Base-by-base conservation (phyloP, 2,888 invertebrate species). In the Cheilosia grossa region DNA sequence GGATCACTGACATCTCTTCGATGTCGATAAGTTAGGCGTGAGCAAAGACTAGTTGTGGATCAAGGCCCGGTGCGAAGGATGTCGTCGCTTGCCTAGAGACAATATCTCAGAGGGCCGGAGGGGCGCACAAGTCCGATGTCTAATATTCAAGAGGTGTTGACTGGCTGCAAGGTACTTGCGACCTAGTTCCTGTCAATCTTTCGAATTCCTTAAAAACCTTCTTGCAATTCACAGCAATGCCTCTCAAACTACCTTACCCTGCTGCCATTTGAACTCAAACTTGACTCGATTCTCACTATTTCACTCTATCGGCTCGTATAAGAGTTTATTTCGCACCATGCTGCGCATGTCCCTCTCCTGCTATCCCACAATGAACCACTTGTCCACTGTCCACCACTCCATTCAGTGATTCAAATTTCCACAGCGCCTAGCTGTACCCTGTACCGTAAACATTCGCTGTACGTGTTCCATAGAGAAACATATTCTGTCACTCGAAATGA, bases 401-500 rank as follows among this genome's bases (percentile, higher is more conserved):
- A 63, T 63, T 72, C 51, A 79, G 30, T 47, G 10, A 24, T n/a
- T 47, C 19, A 33, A 9, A 24, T 30, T 27, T 44, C 19, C 42
- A 37, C 42, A 37, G 4, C 42, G 30, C 37, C 30, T 24, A 69
- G 42, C 42, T n/a, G 19, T 24, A 17, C 7, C 37, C 47, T 17
- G 27, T 27, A 6, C 6, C 33, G 17, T n/a, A 21, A 54, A 56
- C 37, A 17, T 5, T 42, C 70, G 17, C 17, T 33, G 49, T 27
- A 72, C 64, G 56, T 58, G 30, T 49, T 64, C 33, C 19, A 72
- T 80, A 40, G 51, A 58, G 69, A 37, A 70, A 75, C 64, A 83
- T 74, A 74, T 80, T 70, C 75, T 69, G 82, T 58, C 69, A 75
- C 80, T 64, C 53, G 42, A 47, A 30, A 33, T 54, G 59, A 69